These are phyloP conservation scores for Acanthurus tractus DNA, from an alignment of 2,797 vertebrate genomes.

Conservation along the genomic window DNA sequence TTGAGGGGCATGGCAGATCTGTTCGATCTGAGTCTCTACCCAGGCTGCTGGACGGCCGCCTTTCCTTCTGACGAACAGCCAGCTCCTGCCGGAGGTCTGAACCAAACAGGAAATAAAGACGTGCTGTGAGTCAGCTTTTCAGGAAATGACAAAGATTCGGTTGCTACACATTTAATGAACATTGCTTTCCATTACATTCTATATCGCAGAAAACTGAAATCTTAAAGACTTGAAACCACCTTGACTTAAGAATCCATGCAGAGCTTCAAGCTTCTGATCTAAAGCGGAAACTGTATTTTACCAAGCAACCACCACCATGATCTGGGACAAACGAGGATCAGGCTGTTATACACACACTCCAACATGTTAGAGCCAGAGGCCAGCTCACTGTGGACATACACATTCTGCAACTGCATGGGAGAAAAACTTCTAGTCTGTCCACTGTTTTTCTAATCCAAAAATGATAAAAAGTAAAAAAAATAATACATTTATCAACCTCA, in stretches of 20 bases:
- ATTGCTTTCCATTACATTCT: background rate
- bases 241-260: background rate
- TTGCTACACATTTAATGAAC: background rate
- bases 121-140: background rate
- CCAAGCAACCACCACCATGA: background rate
- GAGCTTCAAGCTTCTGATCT: background rate
- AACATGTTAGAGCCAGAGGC: background rate
- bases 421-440: background rate
- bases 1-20: constrained; percentile 83
- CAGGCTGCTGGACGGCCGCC: constrained; percentile 82
- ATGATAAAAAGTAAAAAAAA: background rate
- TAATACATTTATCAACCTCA: background rate
- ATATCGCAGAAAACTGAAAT: background rate
- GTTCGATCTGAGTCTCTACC: constrained; percentile 83
- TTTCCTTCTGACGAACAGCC: constrained; percentile 95
- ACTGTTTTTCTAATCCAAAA: background rate
- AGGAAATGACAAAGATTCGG: background rate
- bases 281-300: background rate
- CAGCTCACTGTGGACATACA: background rate
- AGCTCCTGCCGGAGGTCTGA: constrained; percentile 95
- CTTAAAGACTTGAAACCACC: background rate
- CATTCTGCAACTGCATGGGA: background rate
- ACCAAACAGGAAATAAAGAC: background rate
- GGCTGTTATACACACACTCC: background rate
- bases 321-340: background rate